Base-by-base conservation (phyloP, 2,113 vertebrate genomes). In the Vulpes lagopus region DNA sequence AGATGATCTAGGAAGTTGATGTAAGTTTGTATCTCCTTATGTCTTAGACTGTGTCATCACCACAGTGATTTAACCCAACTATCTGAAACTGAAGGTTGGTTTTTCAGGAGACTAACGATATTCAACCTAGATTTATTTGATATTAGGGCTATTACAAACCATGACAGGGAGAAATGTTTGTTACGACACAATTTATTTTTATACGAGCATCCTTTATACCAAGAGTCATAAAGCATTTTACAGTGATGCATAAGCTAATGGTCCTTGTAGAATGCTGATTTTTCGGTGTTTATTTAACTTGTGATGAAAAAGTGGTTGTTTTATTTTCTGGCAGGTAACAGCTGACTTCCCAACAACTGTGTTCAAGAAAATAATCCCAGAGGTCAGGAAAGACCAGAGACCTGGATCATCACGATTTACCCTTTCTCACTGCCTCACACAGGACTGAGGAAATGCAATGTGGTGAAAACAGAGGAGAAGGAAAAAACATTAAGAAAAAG, bases 271-370 rank as follows among this genome's bases (percentile, higher is more conserved):
- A 97, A 98, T 97, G 97, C 91, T 97, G 95, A 85, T 81, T 90
- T 98, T 87, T 90, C 53, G 89, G 97, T 96, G 89, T 89, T 84
- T 97, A 96, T 96, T 98, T 96, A 98, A 98, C 74, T 69, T 85
- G 43, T 15, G 20, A 86, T 89, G 88, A 98, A 98, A 98, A 98
- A 88, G 62, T 74, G 17, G 55, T 74, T 97, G 67, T 84, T 98
- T 89, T 64, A 96, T 98, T 97, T 90, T 92, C 94, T 96, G 53
- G 80, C 95, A 98, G 96, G 97, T 98, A 98, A 97, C 30, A 98
- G 81, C 57, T n/a, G 23, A 88, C 49, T 90, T 96, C 94, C 94
- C 69, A 91, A 93, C 82, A 98, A 96, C 80, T 87, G n/a, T 76
- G 94, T 80, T 91, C 98, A 83, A 97, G 79, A 97, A 98, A 96